Percentiles rank a stretch among this genome's conserved stretches.
These are phyloP conservation scores for Ceratosolen fusciceps DNA, from an alignment of 1,140 invertebrate genomes.

Conservation along the genomic window DNA sequence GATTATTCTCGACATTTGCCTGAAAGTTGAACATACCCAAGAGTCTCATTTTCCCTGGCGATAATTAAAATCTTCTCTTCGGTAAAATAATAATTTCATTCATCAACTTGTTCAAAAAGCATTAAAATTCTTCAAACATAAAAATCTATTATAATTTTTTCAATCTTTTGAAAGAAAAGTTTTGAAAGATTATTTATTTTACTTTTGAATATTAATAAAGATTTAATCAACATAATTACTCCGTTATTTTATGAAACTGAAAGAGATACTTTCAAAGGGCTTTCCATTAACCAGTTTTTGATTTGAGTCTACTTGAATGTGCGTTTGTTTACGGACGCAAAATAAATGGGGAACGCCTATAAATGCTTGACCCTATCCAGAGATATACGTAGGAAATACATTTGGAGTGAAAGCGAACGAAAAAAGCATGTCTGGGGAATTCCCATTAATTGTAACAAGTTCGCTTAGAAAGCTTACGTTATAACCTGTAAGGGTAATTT, in stretches of 20 bases:
- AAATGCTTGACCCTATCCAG: not conserved
- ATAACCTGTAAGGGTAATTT: constrained; percentile 56
- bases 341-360: constrained; percentile 1
- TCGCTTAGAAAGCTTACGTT: constrained; percentile 59
- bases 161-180: too few species aligned
- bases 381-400: not conserved
- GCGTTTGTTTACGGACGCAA: not conserved
- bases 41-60: too few species aligned
- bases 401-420: constrained; percentile 32
- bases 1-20: too few species aligned
- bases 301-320: constrained; percentile 1
- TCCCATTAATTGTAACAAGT: constrained; percentile 59
- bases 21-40: too few species aligned
- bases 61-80: too few species aligned
- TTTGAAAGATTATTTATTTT: too few species aligned
- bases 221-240: not conserved
- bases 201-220: not conserved
- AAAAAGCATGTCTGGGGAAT: constrained; percentile 53
- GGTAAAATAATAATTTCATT: too few species aligned
- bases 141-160: too few species aligned
- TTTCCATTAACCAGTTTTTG: constrained; percentile 6
- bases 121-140: too few species aligned
- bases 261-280: not conserved
- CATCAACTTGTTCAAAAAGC: too few species aligned
- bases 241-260: not conserved